Conservation (phyloP, 2,113 vertebrate species). For the Pavo muticus region DNA sequence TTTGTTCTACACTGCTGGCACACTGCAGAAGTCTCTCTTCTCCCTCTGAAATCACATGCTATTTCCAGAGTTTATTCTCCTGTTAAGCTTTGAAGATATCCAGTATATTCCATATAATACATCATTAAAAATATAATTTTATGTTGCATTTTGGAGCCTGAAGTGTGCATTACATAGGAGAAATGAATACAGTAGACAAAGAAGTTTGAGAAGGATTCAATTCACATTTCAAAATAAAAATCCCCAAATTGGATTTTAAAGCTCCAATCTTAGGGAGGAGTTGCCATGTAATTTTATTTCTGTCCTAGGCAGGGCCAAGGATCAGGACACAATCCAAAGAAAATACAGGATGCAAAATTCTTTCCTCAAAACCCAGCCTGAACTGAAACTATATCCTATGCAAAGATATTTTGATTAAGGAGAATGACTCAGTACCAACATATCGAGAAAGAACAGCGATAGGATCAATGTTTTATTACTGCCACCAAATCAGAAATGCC, state of each 20-base stretch:
- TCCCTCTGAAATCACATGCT: background rate
- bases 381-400: background rate
- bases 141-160: background rate
- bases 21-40: background rate
- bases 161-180: conserved; percentile 7
- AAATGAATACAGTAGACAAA: background rate
- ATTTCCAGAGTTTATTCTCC: conserved; percentile 10
- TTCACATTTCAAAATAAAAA: conserved; percentile 48
- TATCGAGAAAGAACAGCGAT: background rate
- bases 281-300: conserved; percentile 40
- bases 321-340: conserved; percentile 50
- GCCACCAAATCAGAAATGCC: background rate
- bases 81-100: background rate
- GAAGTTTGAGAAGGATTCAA: conserved; percentile 34
- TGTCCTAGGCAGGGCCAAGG: background rate
- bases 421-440: background rate
- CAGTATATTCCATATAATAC: background rate
- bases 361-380: conserved; percentile 21
- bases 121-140: background rate
- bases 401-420: background rate
- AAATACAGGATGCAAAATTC: conserved; percentile 2
- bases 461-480: background rate
- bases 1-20: background rate
- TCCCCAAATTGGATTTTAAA: conserved; percentile 54
- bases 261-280: background rate